Conservation (phyloP, 1,140 invertebrate species). For the Drosophila nigrodunni region DNA sequence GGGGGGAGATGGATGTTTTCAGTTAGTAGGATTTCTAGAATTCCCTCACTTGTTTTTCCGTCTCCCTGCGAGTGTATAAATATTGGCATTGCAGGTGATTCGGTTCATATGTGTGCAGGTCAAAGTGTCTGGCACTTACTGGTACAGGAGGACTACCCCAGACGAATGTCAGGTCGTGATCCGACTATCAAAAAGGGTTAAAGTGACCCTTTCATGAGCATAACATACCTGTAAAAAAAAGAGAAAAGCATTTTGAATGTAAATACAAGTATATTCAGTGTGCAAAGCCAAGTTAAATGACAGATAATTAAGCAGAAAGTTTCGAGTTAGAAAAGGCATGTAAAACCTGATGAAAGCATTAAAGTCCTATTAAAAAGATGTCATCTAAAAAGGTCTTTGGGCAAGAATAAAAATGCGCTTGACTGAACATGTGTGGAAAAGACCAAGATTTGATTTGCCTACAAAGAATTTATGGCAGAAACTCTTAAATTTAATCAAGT, state of each 20-base stretch:
- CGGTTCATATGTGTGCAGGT: constrained; percentile 28
- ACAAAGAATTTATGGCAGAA: too few relatives aligned
- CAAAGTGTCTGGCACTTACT: constrained; percentile 38
- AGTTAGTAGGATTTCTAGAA: constrained; percentile 6
- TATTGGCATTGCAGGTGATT: constrained; percentile 72
- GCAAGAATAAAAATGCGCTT: too few relatives aligned
- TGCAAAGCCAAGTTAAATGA: constrained; percentile 18
- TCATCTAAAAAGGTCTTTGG: neutral
- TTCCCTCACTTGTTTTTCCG: constrained; percentile 31
- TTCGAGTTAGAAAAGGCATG: neutral
- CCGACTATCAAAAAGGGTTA: constrained; percentile 28
- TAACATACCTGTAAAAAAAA: constrained; percentile 64
- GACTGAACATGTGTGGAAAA: neutral
- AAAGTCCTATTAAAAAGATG: neutral
- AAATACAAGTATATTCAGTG: constrained; percentile 25
- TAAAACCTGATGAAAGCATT: neutral
- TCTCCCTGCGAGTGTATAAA: constrained; percentile 53
- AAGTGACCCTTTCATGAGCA: constrained; percentile 15
- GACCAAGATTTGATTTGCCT: too few relatives aligned
- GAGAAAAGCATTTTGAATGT: constrained; percentile 14
- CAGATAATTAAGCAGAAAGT: constrained; percentile 17
- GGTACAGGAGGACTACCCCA: constrained; percentile 1
- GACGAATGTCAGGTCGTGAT: constrained; percentile 15
- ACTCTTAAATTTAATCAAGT: too few relatives aligned
- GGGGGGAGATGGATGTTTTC: neutral